Percentiles rank a stretch among this genome's conserved stretches.
Evolutionary conservation across 1,140 invertebrate species (phyloP).

Genomic region (Caenorhabditis remanei): DNA sequence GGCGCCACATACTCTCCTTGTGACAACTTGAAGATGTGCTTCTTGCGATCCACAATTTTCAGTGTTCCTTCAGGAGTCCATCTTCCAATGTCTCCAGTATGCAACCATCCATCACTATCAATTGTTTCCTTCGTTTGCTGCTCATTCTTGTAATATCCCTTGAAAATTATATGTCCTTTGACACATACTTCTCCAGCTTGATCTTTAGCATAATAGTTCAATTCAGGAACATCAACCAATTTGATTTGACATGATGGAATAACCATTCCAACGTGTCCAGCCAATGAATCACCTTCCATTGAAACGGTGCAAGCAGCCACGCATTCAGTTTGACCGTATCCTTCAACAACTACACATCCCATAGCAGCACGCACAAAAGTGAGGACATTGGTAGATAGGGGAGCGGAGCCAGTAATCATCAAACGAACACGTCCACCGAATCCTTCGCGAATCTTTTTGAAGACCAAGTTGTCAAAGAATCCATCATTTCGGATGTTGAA

Average conservation of each 20-base stretch:
- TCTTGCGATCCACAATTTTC: conserved; percentile 81
- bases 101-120: conserved; percentile 79
- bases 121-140: conserved; percentile 79
- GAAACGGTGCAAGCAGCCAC: conserved; percentile 87
- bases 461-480: conserved; percentile 73
- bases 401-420: conserved; percentile 94
- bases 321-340: conserved; percentile 97
- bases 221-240: conserved; percentile 77
- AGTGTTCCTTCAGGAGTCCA: conserved; percentile 80
- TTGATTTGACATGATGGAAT: conserved; percentile 76
- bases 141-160: conserved; percentile 78
- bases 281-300: conserved; percentile 74
- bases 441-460: conserved; percentile 77
- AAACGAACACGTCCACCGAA: conserved; percentile 91
- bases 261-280: conserved; percentile 78
- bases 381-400: conserved; percentile 90
- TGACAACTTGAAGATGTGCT: conserved; percentile 81
- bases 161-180: conserved; percentile 76
- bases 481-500: conserved; percentile 74
- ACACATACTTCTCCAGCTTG: conserved; percentile 72
- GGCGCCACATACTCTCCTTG: conserved; percentile 82
- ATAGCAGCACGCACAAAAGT: conserved; percentile 93
- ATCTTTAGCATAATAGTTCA: conserved; percentile 75
- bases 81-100: conserved; percentile 78
- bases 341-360: conserved; percentile 84